Evolutionary conservation across 2,113 vertebrate species (phyloP), one percentile per base, ranked within the genome.

Genomic region (Phyllopteryx taeniolatus): DNA sequence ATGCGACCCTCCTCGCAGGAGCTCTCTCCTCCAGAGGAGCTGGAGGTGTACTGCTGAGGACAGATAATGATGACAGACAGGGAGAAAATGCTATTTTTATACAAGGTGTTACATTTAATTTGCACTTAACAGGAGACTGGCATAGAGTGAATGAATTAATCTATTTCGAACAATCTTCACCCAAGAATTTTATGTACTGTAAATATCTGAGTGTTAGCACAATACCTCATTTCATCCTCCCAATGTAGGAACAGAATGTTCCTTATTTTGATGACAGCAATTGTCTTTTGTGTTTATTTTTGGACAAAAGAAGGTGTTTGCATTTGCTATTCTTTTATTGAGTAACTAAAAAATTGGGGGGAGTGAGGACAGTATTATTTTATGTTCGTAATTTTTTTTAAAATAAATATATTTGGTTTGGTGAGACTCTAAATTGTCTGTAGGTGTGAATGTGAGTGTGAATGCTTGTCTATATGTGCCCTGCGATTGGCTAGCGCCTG

Each of bases 1-100:
- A 99, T 99, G 60, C 96, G 91, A 60, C 98, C 98, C 81, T 99
- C 98, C 76, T 99, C 98, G 5, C 98, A 99, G 71, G 97, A 99
- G 82, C 98, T 99, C 80, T 99, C 97, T 71, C 98, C 98, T 62
- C 98, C 98, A 5, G 97, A 99, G 78, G 98, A 99, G 86, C 97
- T 99, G 0, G 98, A 99, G 0, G 98, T 99, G 81, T 98, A 98
- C 93, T 99, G 93, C 87, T 88, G 84, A 33, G 13, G 42, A 70
- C 56, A 67, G 67, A 68, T 11, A 20, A 35, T 12, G 20, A 43
- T 46, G 65, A 68, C 35, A 47, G 68, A 43, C 12, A 39, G 60
- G 53, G 60, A 9, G 71, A 64, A 66, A 51, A 68, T 14, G 19
- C 31, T 61, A 35, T 62, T 75, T 80, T 80, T 72, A 71, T 68